These are phyloP conservation scores for Peucedramus taeniatus DNA, from an alignment of 2,113 vertebrate genomes.

Conservation along the genomic window DNA sequence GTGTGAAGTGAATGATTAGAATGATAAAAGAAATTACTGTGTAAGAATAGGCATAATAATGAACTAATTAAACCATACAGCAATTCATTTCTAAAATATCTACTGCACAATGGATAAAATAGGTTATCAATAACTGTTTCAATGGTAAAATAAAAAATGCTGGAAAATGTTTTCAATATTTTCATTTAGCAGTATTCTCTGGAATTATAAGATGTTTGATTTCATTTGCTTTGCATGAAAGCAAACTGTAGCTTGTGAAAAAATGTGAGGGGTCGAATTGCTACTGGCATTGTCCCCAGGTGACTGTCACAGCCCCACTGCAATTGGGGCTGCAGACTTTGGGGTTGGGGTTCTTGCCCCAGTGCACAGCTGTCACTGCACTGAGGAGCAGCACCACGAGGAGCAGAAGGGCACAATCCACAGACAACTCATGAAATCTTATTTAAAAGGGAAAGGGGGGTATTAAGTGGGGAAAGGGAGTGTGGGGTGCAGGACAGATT, in stretches of 20 bases:
- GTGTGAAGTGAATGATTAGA: slow-evolving; percentile 63
- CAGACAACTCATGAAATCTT: neutral
- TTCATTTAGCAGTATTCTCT: slow-evolving; percentile 21
- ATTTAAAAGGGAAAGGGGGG: neutral
- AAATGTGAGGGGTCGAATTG: neutral
- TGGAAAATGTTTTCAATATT: slow-evolving; percentile 39
- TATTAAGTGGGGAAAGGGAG: neutral
- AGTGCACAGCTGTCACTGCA: neutral
- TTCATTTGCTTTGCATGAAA: neutral
- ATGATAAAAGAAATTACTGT: slow-evolving; percentile 64
- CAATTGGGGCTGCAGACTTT: neutral
- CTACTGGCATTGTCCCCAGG: neutral
- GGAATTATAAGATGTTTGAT: slow-evolving; percentile 11
- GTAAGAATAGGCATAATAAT: slow-evolving; percentile 67
- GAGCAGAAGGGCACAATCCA: neutral
- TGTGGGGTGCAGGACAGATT: neutral
- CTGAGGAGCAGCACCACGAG: neutral
- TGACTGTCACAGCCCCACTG: neutral
- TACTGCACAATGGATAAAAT: slow-evolving; percentile 65
- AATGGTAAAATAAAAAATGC: slow-evolving; percentile 47
- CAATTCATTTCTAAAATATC: slow-evolving; percentile 66
- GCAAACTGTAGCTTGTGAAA: neutral
- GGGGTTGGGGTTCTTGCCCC: neutral
- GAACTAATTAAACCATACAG: slow-evolving; percentile 67
- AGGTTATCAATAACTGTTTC: slow-evolving; percentile 61